phyloP scores from a whole-genome alignment of 2,113 vertebrate species.

The Lamprologus sp. region DNA sequence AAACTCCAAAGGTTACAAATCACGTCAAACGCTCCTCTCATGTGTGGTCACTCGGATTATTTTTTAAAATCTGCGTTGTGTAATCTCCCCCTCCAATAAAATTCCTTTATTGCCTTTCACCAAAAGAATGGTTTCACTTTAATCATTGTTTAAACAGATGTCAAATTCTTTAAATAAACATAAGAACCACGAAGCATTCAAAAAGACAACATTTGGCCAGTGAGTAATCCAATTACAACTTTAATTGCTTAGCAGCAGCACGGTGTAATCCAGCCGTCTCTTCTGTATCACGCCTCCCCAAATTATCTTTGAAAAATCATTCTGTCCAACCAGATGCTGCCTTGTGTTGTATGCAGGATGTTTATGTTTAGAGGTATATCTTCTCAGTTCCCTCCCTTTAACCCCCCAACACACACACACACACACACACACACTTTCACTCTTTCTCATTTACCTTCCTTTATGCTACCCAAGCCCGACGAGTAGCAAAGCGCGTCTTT shows the following conservation, averaged over 20 bases:
- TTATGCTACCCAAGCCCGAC: constrained; percentile 30
- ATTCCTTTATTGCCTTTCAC: neutral
- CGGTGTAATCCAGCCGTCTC: neutral
- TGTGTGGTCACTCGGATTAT: constrained; percentile 36
- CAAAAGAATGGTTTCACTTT: neutral
- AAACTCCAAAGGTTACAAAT: constrained; percentile 55
- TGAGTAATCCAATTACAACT: neutral
- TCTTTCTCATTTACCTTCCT: constrained; percentile 56
- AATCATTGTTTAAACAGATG: neutral
- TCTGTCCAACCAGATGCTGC: constrained; percentile 67
- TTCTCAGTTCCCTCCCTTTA: constrained; percentile 51
- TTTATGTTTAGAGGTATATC: constrained; percentile 56
- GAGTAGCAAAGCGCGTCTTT: constrained; percentile 52
- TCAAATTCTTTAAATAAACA: neutral
- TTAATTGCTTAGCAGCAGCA: neutral
- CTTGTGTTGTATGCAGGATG: constrained; percentile 53
- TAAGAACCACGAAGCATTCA: neutral
- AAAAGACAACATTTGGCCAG: neutral
- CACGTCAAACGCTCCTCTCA: constrained; percentile 48
- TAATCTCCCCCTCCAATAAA: constrained; percentile 10
- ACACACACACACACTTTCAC: neutral
- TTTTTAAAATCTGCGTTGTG: constrained; percentile 29
- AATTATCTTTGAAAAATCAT: constrained; percentile 49
- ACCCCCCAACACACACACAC: neutral
- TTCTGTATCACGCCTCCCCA: constrained; percentile 22